Conservation (phyloP, 2,888 invertebrate genomes). For the Amphimallon solstitiale region DNA sequence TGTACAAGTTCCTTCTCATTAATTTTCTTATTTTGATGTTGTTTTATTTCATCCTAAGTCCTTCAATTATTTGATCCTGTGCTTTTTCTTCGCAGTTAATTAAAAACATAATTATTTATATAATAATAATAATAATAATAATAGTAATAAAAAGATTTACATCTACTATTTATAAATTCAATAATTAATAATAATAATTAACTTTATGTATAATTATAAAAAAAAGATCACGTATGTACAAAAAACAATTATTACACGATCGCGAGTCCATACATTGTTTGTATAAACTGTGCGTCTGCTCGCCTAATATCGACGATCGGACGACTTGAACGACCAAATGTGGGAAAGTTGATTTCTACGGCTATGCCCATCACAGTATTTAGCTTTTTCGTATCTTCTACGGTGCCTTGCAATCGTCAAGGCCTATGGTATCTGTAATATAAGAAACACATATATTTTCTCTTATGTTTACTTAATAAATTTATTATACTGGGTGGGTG, state of each 20-base stretch:
- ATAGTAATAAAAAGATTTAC: conserved; percentile 49
- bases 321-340: conserved; percentile 56
- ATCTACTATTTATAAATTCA: conserved; percentile 53
- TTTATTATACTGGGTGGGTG: no score
- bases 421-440: conserved; percentile 79
- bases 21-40: conserved; percentile 10
- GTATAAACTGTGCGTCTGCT: conserved; percentile 45
- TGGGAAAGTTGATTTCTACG: conserved; percentile 61
- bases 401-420: conserved; percentile 75
- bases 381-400: conserved; percentile 63
- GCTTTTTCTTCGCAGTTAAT: conserved; percentile 45
- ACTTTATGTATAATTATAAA: conserved; percentile 50
- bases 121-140: no score
- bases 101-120: background rate
- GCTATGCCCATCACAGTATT: conserved; percentile 64
- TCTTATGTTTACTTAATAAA: no score
- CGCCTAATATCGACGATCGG: conserved; percentile 38
- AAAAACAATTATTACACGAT: conserved; percentile 58
- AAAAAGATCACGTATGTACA: conserved; percentile 64
- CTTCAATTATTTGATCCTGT: conserved; percentile 50
- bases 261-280: conserved; percentile 46
- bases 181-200: conserved; percentile 48
- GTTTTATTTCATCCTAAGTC: background rate
- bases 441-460: conserved; percentile 52
- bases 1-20: conserved; percentile 48